Percentiles rank a stretch among this genome's conserved stretches.
Evolutionary conservation across 1,140 invertebrate genomes (phyloP).

Genomic region (Apis mellifera): DNA sequence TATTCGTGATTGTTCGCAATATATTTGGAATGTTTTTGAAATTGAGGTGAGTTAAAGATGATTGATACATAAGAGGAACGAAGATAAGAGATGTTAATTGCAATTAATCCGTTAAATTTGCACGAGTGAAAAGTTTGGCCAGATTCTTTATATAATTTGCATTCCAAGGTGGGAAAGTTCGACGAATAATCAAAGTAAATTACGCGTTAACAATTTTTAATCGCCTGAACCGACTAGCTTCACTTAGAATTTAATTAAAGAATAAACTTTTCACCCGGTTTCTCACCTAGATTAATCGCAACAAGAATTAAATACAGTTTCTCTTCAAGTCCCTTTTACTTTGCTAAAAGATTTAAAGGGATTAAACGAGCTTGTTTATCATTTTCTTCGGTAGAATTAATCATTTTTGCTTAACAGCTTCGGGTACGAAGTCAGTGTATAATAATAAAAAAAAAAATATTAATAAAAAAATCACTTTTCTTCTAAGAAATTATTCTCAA

Average conservation of each 20-base stretch:
- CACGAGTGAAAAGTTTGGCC: neutral
- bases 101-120: neutral
- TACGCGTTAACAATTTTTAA: conserved; percentile 11
- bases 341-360: neutral
- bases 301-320: conserved; percentile 15
- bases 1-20: no score
- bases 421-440: no score
- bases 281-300: conserved; percentile 1
- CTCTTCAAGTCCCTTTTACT: neutral
- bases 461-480: neutral
- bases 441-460: no score
- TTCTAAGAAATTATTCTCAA: no score
- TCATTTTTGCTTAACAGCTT: no score
- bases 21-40: no score
- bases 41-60: no score
- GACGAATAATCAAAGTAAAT: neutral
- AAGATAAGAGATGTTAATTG: no score
- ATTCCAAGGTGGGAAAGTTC: neutral
- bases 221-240: neutral
- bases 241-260: neutral
- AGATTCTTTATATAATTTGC: neutral
- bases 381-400: neutral
- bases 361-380: neutral
- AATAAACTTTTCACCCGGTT: conserved; percentile 1
- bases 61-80: no score